Conservation (phyloP, 2,888 invertebrate genomes). For the Dioctria linearis region DNA sequence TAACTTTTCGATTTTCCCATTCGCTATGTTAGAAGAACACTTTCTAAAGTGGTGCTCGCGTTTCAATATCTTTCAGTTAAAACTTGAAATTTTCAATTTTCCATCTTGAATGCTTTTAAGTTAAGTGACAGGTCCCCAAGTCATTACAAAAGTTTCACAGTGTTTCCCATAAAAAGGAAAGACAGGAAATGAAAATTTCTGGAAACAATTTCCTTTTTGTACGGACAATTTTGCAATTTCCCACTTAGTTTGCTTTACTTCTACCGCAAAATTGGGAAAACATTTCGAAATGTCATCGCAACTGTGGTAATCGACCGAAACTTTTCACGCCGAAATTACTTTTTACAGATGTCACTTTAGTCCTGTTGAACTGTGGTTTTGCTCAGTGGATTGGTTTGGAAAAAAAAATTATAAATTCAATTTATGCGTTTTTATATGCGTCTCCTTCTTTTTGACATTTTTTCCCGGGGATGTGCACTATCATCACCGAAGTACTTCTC, state of each 20-base stretch:
- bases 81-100: conserved; percentile 13
- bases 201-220: conserved; percentile 27
- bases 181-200: conserved; percentile 42
- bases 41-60: no score
- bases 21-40: no score
- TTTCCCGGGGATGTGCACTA: no score
- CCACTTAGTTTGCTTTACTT: conserved; percentile 27
- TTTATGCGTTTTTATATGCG: no score
- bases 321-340: conserved; percentile 38
- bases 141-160: conserved; percentile 37
- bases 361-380: no score
- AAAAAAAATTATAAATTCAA: no score
- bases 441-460: no score
- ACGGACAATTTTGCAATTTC: conserved; percentile 46
- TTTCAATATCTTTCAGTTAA: not conserved
- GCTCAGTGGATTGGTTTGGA: no score
- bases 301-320: conserved; percentile 10
- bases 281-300: conserved; percentile 42
- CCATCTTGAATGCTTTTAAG: not conserved
- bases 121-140: conserved; percentile 27
- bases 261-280: conserved; percentile 40
- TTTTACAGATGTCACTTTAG: not conserved
- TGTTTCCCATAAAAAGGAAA: conserved; percentile 8
- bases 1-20: no score
- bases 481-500: no score